These are phyloP conservation scores for Hypomecis atomaria DNA, from an alignment of 2,888 invertebrate species.

Conservation along the genomic window DNA sequence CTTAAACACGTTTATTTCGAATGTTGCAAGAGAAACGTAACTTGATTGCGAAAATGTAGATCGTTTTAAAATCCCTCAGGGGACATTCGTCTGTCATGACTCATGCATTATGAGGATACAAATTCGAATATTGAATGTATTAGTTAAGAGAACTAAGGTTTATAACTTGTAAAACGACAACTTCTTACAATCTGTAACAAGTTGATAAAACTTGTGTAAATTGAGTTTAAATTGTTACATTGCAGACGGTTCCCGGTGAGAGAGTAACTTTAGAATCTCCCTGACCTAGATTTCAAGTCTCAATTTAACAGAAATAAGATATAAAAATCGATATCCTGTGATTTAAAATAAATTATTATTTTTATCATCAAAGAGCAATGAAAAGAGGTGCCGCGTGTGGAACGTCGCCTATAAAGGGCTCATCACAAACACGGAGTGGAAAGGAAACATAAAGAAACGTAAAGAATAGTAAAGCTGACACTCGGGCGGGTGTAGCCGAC, in stretches of 20 bases:
- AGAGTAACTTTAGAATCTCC: not conserved
- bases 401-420: constrained; percentile 32
- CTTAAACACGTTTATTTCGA: not conserved
- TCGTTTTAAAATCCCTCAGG: too few relatives aligned
- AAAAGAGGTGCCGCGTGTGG: constrained; percentile 18
- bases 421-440: constrained; percentile 37
- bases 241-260: too few relatives aligned
- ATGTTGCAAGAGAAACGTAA: not conserved
- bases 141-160: too few relatives aligned
- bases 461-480: constrained; percentile 28
- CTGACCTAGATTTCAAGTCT: not conserved
- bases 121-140: too few relatives aligned
- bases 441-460: constrained; percentile 25
- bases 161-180: too few relatives aligned
- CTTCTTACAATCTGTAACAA: too few relatives aligned
- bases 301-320: not conserved
- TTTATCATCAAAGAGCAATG: constrained; percentile 10
- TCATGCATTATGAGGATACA: too few relatives aligned
- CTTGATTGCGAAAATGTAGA: not conserved
- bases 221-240: too few relatives aligned
- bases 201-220: not conserved
- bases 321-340: constrained; percentile 9
- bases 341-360: constrained; percentile 13
- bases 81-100: too few relatives aligned
- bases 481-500: constrained; percentile 19